These are phyloP conservation scores for Brachymystax lenok DNA, from an alignment of 2,797 vertebrate genomes.

Conservation along the genomic window DNA sequence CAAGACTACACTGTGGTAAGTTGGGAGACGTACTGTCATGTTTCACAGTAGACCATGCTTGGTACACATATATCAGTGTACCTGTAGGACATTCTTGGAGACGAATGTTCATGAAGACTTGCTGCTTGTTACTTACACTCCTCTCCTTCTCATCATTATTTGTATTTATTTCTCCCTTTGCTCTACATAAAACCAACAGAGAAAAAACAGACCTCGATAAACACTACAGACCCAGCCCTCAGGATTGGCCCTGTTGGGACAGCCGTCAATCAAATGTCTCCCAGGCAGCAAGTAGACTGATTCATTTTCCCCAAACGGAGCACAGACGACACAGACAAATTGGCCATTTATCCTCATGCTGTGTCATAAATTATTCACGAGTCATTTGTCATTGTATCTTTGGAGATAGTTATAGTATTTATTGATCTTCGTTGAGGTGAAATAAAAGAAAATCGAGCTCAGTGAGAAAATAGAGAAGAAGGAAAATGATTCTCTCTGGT, in stretches of 20 bases:
- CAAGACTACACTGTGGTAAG: too few species aligned
- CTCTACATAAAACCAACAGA: not conserved
- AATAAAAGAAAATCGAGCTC: conserved; percentile 36
- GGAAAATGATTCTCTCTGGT: conserved; percentile 12
- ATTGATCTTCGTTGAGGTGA: conserved; percentile 56
- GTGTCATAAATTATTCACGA: conserved; percentile 58
- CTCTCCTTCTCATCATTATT: not conserved
- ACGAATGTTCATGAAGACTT: not conserved
- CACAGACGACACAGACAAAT: conserved; percentile 59
- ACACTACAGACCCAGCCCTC: not conserved
- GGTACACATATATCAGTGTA: too few species aligned
- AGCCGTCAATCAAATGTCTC: conserved; percentile 26
- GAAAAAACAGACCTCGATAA: not conserved
- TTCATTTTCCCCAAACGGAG: conserved; percentile 29
- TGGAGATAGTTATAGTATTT: conserved; percentile 43
- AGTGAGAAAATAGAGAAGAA: conserved; percentile 32
- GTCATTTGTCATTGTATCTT: conserved; percentile 53
- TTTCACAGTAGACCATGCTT: too few species aligned
- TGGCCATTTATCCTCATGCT: conserved; percentile 62
- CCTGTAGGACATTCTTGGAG: too few species aligned
- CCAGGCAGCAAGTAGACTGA: conserved; percentile 16
- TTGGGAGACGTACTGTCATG: too few species aligned
- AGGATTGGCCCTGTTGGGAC: not conserved
- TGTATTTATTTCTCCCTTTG: not conserved
- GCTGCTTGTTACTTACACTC: not conserved